Conservation (phyloP, 2,888 invertebrate genomes). For the Elysia crispata region DNA sequence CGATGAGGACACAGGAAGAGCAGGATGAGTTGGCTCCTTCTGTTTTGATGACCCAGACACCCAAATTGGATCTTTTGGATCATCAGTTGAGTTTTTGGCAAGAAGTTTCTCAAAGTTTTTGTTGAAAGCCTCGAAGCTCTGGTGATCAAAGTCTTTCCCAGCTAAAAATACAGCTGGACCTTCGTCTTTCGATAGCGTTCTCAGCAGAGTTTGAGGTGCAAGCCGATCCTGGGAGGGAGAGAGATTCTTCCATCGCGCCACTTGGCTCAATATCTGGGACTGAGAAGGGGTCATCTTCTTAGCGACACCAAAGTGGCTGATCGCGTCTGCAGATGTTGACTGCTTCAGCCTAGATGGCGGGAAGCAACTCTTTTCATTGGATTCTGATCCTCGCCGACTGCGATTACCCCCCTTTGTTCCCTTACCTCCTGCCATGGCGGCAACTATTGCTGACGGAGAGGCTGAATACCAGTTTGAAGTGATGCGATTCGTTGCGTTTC, state of each 20-base stretch:
- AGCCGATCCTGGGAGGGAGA: conserved; percentile 37
- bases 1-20: not conserved
- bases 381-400: conserved; percentile 39
- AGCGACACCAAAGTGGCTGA: conserved; percentile 20
- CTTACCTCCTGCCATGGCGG: not conserved
- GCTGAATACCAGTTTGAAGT: not conserved
- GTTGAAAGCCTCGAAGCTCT: conserved; percentile 47
- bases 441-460: too few relatives aligned
- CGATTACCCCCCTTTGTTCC: conserved; percentile 17
- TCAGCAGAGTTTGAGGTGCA: conserved; percentile 27
- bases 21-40: too few relatives aligned
- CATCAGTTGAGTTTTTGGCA: conserved; percentile 38
- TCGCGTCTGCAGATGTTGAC: conserved; percentile 47
- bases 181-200: conserved; percentile 21
- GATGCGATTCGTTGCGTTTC: conserved; percentile 30
- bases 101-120: conserved; percentile 46
- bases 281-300: conserved; percentile 3
- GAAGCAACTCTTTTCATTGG: conserved; percentile 19
- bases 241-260: not conserved
- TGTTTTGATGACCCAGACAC: too few relatives aligned
- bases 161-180: conserved; percentile 28
- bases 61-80: not conserved
- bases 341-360: conserved; percentile 38
- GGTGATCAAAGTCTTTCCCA: conserved; percentile 35
- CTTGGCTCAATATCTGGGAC: not conserved